Percentiles rank a stretch among this genome's conserved stretches.
Evolutionary conservation across 2,797 vertebrate species (phyloP).

Genomic region (Epinephelus coioides): DNA sequence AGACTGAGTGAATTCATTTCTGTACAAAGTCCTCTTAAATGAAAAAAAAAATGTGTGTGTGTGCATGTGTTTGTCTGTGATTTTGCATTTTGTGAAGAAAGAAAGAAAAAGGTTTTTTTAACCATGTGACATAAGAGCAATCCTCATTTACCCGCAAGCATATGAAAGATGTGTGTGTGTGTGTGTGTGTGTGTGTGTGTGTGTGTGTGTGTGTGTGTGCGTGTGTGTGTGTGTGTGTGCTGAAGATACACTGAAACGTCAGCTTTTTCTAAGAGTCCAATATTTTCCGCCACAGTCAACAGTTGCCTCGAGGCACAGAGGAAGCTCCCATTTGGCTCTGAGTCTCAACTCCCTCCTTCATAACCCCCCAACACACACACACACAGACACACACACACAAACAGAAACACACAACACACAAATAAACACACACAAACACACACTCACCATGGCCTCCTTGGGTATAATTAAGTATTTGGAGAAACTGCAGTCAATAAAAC

Average conservation of each 20-base stretch:
- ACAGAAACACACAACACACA: neutral
- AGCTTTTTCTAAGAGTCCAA: constrained; percentile 73
- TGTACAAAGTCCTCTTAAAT: neutral
- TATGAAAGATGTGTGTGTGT: constrained; percentile 4
- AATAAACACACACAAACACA: neutral
- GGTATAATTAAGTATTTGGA: constrained; percentile 66
- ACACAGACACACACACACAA: constrained; percentile 11
- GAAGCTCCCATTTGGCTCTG: constrained; percentile 70
- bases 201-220: constrained; percentile 24
- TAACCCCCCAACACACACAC: constrained; percentile 7
- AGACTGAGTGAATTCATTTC: neutral
- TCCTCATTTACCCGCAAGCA: constrained; percentile 28
- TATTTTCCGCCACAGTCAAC: constrained; percentile 78
- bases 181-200: constrained; percentile 31
- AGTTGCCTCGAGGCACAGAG: constrained; percentile 68
- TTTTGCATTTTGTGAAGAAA: constrained; percentile 12
- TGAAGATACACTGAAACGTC: constrained; percentile 60
- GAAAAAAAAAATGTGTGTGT: neutral
- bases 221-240: constrained; percentile 20
- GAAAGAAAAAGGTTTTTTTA: neutral
- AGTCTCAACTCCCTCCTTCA: constrained; percentile 39
- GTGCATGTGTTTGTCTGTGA: neutral
- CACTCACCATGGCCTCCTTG: constrained; percentile 11
- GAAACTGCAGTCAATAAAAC: constrained; percentile 58
- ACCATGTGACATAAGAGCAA: constrained; percentile 45